phyloP scores from a whole-genome alignment of 2,797 vertebrate species.

The Zalophus californianus region DNA sequence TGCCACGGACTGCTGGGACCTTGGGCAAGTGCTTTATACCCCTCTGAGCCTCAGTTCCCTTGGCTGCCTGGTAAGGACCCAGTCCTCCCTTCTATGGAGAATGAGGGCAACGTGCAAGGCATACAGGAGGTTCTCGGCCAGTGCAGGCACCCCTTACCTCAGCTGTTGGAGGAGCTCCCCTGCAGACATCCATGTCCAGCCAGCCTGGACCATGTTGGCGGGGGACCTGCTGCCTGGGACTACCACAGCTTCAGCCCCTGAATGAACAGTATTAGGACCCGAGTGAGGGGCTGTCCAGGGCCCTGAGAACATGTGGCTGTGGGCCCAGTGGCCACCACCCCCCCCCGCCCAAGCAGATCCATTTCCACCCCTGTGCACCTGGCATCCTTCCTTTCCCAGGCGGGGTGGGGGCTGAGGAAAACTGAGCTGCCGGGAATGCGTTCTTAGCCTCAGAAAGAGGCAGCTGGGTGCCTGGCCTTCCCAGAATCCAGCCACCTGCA shows the following conservation, averaged over 20 bases:
- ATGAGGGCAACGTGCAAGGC: not conserved
- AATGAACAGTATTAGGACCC: not conserved
- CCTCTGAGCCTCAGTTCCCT: slow-evolving; percentile 21
- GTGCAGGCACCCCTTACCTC: slow-evolving; percentile 42
- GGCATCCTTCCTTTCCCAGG: slow-evolving; percentile 60
- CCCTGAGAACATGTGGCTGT: slow-evolving; percentile 47
- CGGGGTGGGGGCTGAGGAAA: slow-evolving; percentile 64
- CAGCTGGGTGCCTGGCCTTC: slow-evolving; percentile 57
- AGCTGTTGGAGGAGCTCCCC: slow-evolving; percentile 63
- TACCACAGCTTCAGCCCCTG: slow-evolving; percentile 34
- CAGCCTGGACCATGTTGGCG: not conserved
- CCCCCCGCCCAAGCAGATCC: slow-evolving; percentile 67
- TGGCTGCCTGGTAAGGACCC: not conserved
- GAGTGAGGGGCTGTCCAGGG: slow-evolving; percentile 66
- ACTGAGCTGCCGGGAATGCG: slow-evolving; percentile 70
- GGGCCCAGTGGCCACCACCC: not conserved
- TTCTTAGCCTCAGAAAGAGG: slow-evolving; percentile 66
- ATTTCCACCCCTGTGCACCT: slow-evolving; percentile 69
- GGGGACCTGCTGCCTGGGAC: not conserved
- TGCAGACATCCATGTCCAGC: accelerated
- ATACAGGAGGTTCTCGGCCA: accelerated
- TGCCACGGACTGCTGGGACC: not conserved
- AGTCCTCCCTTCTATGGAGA: not conserved
- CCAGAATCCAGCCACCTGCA: slow-evolving; percentile 74
- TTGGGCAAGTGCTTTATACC: not conserved